phyloP scores from a whole-genome alignment of 2,113 vertebrate genomes.

The Serilophus lunatus region DNA sequence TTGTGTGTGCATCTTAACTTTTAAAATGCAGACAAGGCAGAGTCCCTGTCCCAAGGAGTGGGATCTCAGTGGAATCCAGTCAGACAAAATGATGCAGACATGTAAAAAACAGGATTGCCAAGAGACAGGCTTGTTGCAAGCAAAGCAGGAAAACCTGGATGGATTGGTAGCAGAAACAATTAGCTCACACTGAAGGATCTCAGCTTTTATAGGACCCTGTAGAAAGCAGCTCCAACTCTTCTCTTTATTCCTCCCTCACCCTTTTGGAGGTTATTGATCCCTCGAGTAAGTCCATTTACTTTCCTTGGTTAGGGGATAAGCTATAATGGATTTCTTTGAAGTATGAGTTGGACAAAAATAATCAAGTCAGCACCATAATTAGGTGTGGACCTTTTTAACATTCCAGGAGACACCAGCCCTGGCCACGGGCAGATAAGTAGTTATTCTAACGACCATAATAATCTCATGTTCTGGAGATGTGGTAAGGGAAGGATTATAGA shows the following conservation, averaged over 20 bases:
- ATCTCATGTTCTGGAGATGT: conserved; percentile 9
- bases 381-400: not conserved
- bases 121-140: not conserved
- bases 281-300: not conserved
- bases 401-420: not conserved
- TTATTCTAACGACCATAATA: not conserved
- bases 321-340: not conserved
- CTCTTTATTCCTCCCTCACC: not conserved
- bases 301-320: not conserved
- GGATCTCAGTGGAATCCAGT: not conserved
- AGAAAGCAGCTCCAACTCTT: not conserved
- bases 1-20: rapidly evolving
- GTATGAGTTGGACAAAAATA: conserved; percentile 6
- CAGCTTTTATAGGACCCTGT: not conserved
- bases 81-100: not conserved
- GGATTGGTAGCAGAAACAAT: not conserved
- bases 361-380: not conserved
- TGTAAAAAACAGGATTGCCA: not conserved
- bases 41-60: not conserved
- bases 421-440: not conserved
- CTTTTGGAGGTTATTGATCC: not conserved
- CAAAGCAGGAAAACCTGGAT: not conserved
- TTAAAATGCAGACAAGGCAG: not conserved
- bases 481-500: not conserved
- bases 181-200: not conserved